Conservation (phyloP, 2,888 invertebrate genomes). For the Ceratothoa steindachneri region DNA sequence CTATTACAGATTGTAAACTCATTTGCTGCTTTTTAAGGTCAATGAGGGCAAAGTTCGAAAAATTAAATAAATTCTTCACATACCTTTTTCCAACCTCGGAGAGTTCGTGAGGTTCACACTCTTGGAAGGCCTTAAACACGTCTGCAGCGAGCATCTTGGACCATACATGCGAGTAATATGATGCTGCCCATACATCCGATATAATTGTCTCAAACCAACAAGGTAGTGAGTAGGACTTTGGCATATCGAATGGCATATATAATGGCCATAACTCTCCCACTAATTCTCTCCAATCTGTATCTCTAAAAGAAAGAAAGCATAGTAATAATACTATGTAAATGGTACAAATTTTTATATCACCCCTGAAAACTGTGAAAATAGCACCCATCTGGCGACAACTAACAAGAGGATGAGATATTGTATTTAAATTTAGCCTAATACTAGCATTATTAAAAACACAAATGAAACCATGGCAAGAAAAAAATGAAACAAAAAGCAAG, state of each 20-base stretch:
- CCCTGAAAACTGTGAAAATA: no score
- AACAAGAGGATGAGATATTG: no score
- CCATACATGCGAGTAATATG: conserved; percentile 80
- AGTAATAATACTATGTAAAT: not conserved
- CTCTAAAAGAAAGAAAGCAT: not conserved
- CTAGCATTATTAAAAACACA: not conserved
- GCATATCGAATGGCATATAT: conserved; percentile 70
- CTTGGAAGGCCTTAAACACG: conserved; percentile 77
- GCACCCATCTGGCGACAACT: no score
- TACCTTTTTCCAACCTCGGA: conserved; percentile 43
- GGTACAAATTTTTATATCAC: no score
- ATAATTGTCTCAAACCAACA: conserved; percentile 80
- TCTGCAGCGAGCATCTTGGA: conserved; percentile 86
- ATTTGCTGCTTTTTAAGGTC: no score
- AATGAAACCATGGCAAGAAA: no score
- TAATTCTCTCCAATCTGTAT: conserved; percentile 69
- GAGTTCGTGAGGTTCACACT: conserved; percentile 56
- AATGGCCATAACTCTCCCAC: conserved; percentile 74
- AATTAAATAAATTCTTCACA: no score
- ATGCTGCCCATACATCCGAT: conserved; percentile 76
- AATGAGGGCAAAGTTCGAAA: not conserved
- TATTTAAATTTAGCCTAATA: not conserved
- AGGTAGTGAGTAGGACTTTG: conserved; percentile 76
- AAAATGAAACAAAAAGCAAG: no score
- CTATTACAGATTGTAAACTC: no score